Evolutionary conservation across 2,797 vertebrate genomes (phyloP).

Genomic region (Oophaga sylvatica): DNA sequence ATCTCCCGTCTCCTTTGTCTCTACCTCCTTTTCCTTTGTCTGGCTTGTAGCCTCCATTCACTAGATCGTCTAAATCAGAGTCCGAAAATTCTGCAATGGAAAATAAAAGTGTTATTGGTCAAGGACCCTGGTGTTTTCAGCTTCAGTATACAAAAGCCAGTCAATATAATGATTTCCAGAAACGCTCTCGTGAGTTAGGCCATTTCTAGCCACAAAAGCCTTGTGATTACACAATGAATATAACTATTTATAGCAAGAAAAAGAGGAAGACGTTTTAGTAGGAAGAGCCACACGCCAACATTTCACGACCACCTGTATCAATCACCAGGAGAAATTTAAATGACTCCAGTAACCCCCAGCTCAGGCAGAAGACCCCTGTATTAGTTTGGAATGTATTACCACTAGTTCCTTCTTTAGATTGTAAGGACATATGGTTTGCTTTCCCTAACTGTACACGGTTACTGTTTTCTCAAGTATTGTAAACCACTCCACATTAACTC

Average conservation of each 20-base stretch:
- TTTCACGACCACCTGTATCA: neutral
- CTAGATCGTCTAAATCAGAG: slow-evolving; percentile 73
- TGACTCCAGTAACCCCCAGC: neutral
- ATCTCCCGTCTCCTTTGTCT: too few relatives aligned
- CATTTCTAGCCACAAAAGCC: neutral
- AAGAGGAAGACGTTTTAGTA: neutral
- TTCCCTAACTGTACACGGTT: too few relatives aligned
- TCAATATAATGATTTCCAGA: neutral
- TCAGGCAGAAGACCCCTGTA: neutral
- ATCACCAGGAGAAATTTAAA: too few relatives aligned
- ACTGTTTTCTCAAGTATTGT: too few relatives aligned
- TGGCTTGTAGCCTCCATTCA: slow-evolving; percentile 77
- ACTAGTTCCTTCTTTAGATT: too few relatives aligned
- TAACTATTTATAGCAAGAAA: neutral
- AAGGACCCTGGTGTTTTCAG: too few relatives aligned
- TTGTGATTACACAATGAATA: neutral
- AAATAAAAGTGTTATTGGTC: neutral
- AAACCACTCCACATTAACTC: too few relatives aligned
- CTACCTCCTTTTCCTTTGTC: slow-evolving; percentile 86
- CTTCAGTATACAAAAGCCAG: neutral
- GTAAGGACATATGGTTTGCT: too few relatives aligned
- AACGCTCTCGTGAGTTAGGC: neutral
- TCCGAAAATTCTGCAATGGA: slow-evolving; percentile 76
- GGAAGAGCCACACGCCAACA: neutral
- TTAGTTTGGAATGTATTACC: too few relatives aligned